Percentiles rank a stretch among this genome's conserved stretches.
phyloP scores from a whole-genome alignment of 1,140 invertebrate species.

The Drosophila biarmipes region DNA sequence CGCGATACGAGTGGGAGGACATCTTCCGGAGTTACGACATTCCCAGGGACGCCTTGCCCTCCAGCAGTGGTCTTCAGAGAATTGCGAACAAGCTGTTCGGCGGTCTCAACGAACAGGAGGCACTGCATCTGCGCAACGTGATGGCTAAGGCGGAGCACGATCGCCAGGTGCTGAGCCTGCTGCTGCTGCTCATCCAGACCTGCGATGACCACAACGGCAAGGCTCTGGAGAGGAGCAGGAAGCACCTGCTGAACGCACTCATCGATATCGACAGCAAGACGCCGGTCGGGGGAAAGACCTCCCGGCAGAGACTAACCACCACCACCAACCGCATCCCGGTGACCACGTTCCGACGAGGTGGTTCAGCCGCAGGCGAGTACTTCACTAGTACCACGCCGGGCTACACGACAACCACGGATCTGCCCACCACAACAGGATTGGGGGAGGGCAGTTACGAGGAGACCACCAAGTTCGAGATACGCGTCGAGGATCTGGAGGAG shows the following conservation, averaged over 20 bases:
- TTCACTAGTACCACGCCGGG: slow-evolving; percentile 64
- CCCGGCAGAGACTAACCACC: slow-evolving; percentile 60
- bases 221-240: slow-evolving; percentile 87
- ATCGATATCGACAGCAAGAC: slow-evolving; percentile 86
- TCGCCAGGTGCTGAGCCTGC: slow-evolving; percentile 89
- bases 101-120: slow-evolving; percentile 90
- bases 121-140: slow-evolving; percentile 90
- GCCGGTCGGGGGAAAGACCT: slow-evolving; percentile 71
- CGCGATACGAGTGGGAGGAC: slow-evolving; percentile 71
- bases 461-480: slow-evolving; percentile 82
- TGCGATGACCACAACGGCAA: slow-evolving; percentile 90
- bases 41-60: slow-evolving; percentile 70
- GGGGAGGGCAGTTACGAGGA: slow-evolving; percentile 64
- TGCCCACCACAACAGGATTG: slow-evolving; percentile 56
- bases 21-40: slow-evolving; percentile 79
- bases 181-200: slow-evolving; percentile 90
- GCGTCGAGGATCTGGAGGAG: slow-evolving; percentile 76
- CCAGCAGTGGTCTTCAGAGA: slow-evolving; percentile 86
- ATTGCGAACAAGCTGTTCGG: slow-evolving; percentile 90
- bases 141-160: slow-evolving; percentile 92
- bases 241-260: slow-evolving; percentile 88
- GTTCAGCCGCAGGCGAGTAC: slow-evolving; percentile 39
- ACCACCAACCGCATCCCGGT: slow-evolving; percentile 71
- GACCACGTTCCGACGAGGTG: slow-evolving; percentile 68
- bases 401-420: slow-evolving; percentile 68